Conservation (phyloP, 2,888 invertebrate genomes). For the Dicycla oo region DNA sequence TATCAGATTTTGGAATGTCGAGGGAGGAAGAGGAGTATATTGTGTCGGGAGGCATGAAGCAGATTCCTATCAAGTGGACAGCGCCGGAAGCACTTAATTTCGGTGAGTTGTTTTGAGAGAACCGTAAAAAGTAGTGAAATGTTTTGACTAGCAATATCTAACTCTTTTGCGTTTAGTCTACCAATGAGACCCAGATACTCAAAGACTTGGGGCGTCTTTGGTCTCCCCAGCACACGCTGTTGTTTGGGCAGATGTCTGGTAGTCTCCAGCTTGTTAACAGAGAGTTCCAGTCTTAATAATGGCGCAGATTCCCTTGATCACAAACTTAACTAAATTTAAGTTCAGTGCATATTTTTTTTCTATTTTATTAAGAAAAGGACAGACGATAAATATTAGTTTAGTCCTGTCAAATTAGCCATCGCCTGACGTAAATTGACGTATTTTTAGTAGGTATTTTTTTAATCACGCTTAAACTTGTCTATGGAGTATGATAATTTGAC, state of each 20-base stretch:
- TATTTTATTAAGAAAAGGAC: too few relatives aligned
- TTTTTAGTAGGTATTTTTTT: too few relatives aligned
- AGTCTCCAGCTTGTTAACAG: neutral
- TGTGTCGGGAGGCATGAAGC: constrained; percentile 99
- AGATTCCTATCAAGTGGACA: constrained; percentile 99
- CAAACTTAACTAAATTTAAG: too few relatives aligned
- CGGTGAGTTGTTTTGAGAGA: constrained; percentile 88
- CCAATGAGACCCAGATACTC: neutral
- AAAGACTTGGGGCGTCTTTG: neutral
- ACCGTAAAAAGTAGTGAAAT: neutral
- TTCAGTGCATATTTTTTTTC: too few relatives aligned
- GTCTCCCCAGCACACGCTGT: too few relatives aligned
- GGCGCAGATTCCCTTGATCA: too few relatives aligned
- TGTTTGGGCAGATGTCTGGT: neutral
- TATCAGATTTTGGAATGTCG: constrained; percentile 99
- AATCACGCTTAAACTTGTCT: too few relatives aligned
- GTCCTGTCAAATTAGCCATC: too few relatives aligned
- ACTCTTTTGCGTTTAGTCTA: neutral
- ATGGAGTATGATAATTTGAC: too few relatives aligned
- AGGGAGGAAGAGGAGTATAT: constrained; percentile 99
- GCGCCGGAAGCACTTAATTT: constrained; percentile 99
- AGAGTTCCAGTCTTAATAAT: neutral
- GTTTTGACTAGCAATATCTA: neutral
- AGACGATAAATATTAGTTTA: too few relatives aligned
- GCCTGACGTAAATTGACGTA: too few relatives aligned